phyloP scores from a whole-genome alignment of 1,140 invertebrate species.

The Papilio aristodemus region DNA sequence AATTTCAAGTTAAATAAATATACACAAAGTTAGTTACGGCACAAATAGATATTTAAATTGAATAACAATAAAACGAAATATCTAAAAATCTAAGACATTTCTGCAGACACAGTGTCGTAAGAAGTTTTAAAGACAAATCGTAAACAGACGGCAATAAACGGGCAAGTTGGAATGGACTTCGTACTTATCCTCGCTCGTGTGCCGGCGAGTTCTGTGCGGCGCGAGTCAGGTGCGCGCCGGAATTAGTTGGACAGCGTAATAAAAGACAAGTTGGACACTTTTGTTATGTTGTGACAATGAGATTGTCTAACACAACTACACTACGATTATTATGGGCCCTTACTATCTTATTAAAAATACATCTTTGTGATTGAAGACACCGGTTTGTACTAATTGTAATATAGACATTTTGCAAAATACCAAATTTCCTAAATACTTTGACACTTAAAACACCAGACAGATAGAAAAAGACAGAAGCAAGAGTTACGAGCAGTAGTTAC shows the following conservation, averaged over 20 bases:
- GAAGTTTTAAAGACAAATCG: constrained; percentile 17
- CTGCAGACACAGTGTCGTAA: constrained; percentile 1
- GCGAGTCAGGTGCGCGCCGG: constrained; percentile 4
- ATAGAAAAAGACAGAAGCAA: too few species aligned
- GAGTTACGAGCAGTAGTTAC: too few species aligned
- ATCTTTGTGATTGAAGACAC: too few species aligned
- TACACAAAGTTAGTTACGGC: too few species aligned
- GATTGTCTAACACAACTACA: neutral
- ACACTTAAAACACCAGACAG: too few species aligned
- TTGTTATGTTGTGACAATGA: neutral
- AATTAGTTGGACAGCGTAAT: constrained; percentile 3
- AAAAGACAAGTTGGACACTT: constrained; percentile 13
- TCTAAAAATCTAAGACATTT: neutral
- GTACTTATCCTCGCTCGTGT: constrained; percentile 13
- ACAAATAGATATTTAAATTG: neutral
- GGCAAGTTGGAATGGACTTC: constrained; percentile 13
- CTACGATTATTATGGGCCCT: neutral
- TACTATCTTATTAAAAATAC: too few species aligned
- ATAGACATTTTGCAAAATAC: too few species aligned
- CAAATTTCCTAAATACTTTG: too few species aligned
- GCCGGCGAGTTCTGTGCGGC: neutral
- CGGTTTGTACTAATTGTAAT: too few species aligned
- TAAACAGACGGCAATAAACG: constrained; percentile 13
- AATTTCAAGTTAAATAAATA: too few species aligned
- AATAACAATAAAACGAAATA: constrained; percentile 15